Evolutionary conservation across 2,113 vertebrate genomes (phyloP).

Genomic region (Axis porcinus): DNA sequence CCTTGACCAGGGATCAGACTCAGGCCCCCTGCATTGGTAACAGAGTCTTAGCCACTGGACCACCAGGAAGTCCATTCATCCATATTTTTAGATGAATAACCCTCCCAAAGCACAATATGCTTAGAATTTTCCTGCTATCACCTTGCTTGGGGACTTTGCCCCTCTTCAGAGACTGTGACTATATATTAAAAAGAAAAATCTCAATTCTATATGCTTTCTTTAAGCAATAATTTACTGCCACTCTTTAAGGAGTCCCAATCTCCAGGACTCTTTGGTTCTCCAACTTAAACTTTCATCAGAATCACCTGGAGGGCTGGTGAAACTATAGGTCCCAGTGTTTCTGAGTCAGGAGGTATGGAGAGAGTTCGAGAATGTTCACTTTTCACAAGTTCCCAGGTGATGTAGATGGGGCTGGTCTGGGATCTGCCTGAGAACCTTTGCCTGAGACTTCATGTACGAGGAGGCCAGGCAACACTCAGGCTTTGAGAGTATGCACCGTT

Average conservation of each 20-base stretch:
- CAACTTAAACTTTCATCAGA: accelerated
- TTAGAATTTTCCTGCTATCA: neutral
- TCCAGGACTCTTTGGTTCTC: neutral
- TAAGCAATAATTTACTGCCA: neutral
- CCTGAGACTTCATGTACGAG: neutral
- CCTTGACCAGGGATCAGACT: neutral
- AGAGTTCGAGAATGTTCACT: neutral
- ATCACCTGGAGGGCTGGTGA: neutral
- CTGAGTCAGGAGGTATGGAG: neutral
- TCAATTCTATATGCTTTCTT: neutral
- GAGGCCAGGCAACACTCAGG: neutral
- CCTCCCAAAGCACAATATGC: neutral
- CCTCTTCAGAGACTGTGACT: neutral
- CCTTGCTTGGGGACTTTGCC: neutral
- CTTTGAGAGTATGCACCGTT: accelerated
- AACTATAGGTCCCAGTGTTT: neutral
- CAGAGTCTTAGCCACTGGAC: neutral
- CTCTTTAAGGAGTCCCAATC: neutral
- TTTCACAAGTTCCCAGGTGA: neutral
- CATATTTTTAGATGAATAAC: neutral
- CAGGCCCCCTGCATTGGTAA: neutral
- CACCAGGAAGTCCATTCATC: neutral
- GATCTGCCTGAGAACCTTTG: neutral
- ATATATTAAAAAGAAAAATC: neutral
- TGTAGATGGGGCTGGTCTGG: neutral